Conservation (phyloP, 1,140 invertebrate species). For the Catajapyx aquilonaris region DNA sequence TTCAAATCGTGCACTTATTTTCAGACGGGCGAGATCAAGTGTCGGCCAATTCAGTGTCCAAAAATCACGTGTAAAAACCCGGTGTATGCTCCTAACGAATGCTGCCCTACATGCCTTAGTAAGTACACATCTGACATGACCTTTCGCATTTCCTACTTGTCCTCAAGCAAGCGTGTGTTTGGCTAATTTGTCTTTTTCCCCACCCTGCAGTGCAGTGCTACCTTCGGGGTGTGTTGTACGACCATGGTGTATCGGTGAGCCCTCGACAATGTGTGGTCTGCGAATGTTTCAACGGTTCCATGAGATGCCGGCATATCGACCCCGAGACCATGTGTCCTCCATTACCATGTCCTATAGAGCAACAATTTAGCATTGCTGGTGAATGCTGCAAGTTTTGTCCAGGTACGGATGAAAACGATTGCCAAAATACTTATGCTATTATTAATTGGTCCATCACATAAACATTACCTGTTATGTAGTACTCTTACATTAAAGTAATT, state of each 20-base stretch:
- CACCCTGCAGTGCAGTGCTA: constrained; percentile 45
- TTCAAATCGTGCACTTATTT: too few species aligned
- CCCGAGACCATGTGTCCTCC: constrained; percentile 52
- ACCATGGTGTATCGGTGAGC: constrained; percentile 56
- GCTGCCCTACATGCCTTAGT: constrained; percentile 70
- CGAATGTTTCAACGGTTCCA: constrained; percentile 53
- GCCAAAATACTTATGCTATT: too few species aligned
- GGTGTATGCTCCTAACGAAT: constrained; percentile 47
- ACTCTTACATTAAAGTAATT: too few species aligned
- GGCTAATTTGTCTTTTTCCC: too few species aligned
- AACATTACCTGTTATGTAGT: too few species aligned
- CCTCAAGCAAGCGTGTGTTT: too few species aligned
- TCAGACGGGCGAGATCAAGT: constrained; percentile 60
- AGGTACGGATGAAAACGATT: constrained; percentile 34
- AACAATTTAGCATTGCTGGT: constrained; percentile 56
- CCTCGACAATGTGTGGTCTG: constrained; percentile 50
- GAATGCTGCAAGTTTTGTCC: constrained; percentile 81
- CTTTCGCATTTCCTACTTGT: background rate
- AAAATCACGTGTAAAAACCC: constrained; percentile 54
- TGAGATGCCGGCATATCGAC: constrained; percentile 51
- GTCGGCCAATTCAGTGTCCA: constrained; percentile 54
- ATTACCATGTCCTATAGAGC: constrained; percentile 48
- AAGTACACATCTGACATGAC: constrained; percentile 23
- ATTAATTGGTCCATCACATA: too few species aligned
- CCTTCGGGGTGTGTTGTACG: constrained; percentile 48